Conservation (phyloP, 1,140 invertebrate genomes). For the Pomacea maculata region DNA sequence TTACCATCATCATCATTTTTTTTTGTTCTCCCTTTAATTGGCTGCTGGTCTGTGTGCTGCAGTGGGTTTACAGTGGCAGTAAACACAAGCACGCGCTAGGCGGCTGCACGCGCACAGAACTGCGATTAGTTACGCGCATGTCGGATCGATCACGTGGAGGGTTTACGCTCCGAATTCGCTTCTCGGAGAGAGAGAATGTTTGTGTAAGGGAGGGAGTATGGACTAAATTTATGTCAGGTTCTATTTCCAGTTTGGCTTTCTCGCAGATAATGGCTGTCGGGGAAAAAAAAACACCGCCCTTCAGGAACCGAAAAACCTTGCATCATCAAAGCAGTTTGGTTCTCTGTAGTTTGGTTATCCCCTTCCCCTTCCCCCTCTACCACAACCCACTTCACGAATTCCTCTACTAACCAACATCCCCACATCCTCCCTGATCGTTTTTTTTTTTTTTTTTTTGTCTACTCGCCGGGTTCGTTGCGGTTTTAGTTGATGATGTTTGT, state of each 20-base stretch:
- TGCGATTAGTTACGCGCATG: too few relatives aligned
- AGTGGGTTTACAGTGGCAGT: too few relatives aligned
- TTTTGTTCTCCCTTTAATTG: too few relatives aligned
- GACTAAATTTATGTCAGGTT: neutral
- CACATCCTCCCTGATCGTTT: neutral
- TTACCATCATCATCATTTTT: too few relatives aligned
- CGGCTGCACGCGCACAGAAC: too few relatives aligned
- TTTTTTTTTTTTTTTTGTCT: neutral
- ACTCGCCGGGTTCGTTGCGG: neutral
- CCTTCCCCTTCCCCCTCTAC: neutral
- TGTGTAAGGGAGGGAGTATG: neutral
- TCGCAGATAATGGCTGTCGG: too few relatives aligned
- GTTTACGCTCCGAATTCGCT: too few relatives aligned
- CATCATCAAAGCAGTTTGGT: neutral
- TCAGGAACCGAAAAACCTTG: neutral
- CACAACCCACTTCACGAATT: neutral
- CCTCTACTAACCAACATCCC: neutral
- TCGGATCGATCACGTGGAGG: too few relatives aligned
- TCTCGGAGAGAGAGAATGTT: neutral
- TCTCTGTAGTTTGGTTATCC: neutral
- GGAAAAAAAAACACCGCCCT: neutral
- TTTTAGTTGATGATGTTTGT: neutral
- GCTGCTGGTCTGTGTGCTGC: too few relatives aligned
- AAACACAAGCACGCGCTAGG: too few relatives aligned
- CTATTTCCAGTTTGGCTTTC: neutral